A percentile compares a stretch with the other conserved stretches of the same genome.
Conservation (phyloP, 2,113 vertebrate species). For the Sinosuthora webbiana region DNA sequence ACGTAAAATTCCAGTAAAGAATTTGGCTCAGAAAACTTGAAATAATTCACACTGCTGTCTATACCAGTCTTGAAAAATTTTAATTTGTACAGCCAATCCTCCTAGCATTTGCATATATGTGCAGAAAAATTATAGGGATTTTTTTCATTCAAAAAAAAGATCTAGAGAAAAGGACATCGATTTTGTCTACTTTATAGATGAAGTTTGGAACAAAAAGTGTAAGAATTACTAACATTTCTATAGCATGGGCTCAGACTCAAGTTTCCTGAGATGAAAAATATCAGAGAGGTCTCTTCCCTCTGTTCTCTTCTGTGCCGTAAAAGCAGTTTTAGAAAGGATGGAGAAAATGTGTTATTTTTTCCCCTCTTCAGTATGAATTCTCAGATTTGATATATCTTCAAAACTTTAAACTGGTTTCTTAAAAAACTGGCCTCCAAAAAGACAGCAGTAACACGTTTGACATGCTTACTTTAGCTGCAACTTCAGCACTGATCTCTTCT, state of each 20-base stretch:
- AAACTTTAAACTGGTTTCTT: not conserved
- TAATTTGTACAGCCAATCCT: not conserved
- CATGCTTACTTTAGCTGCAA: conserved; percentile 90
- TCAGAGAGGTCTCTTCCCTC: not conserved
- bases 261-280: not conserved
- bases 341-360: not conserved
- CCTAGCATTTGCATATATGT: not conserved
- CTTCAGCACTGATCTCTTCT: conserved; percentile 98
- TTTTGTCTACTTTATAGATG: not conserved
- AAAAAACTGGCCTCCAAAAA: not conserved
- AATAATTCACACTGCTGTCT: not conserved
- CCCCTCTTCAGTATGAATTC: not conserved
- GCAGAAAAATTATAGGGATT: not conserved
- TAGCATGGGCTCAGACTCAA: not conserved
- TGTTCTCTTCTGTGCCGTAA: not conserved
- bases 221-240: not conserved
- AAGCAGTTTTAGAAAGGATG: not conserved
- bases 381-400: not conserved
- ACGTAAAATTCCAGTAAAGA: not conserved
- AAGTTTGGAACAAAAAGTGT: not conserved
- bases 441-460: not conserved
- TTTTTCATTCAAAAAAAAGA: not conserved
- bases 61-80: not conserved
- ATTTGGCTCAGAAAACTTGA: not conserved
- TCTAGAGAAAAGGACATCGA: not conserved